Evolutionary conservation across 2,113 vertebrate species (phyloP), one percentile per base, ranked within the genome.

Genomic region (Prinia subflava): DNA sequence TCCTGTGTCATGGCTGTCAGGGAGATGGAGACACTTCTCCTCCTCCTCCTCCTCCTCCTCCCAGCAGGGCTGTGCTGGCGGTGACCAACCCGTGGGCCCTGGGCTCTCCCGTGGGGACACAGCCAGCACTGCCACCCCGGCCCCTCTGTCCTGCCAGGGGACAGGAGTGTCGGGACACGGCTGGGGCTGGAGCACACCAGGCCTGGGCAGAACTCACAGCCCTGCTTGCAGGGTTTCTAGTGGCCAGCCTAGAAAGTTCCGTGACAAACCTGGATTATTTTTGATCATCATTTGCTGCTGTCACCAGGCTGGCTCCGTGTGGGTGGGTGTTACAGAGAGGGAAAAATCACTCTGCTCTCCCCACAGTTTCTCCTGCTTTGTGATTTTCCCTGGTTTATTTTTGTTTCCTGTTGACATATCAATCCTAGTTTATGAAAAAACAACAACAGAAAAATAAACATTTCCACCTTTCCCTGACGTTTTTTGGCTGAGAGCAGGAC

Each of bases 211-310:
- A 23, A 28, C 2, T 42, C 69, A 9, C 14, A 24, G 35, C 69
- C 31, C 0, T 2, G 4, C 35, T 13, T 78, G 5, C 7, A 0
- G 24, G 4, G 11, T 59, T 79, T 17, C 53, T 4, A 6, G 5
- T 28, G 57, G 83, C 35, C 63, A 46, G 1, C 23, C 71, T 25
- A 28, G 76, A 67, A 87, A 47, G 15, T 60, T 75, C 73, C 12
- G 6, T 35, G 59, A 25, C 33, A 62, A 63, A 20, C 22, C 62
- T 55, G 1, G 0, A 0, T 10, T 19, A 37, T 57, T 74, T 71
- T 2, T 33, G 46, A 19, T 70, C 69, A 15, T 15, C 39, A 0
- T 37, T 89, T 63, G 55, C 65, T 71, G 68, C 55, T 96, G 64
- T 35, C 83, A 63, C 5, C 50, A 57, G 68, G 7, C n/a, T 86